A percentile compares a stretch with the other conserved stretches of the same genome.
These are phyloP conservation scores for Champsocephalus esox DNA, from an alignment of 2,797 vertebrate species.

Conservation along the genomic window DNA sequence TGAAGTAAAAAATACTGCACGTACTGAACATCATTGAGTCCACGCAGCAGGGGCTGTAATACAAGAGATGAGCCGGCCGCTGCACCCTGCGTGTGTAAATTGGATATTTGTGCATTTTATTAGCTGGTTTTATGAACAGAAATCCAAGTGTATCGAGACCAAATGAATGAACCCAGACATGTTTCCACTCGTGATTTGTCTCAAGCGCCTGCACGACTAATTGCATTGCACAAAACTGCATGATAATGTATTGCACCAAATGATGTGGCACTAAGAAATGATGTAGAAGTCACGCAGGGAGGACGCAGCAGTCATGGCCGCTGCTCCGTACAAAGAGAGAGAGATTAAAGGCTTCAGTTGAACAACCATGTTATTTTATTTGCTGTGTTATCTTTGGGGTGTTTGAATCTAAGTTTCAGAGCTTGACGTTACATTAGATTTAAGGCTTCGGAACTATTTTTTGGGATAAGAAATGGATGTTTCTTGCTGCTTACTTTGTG, in stretches of 20 bases:
- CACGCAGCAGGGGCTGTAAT: background rate
- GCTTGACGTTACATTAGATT: background rate
- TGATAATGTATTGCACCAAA: conserved; percentile 28
- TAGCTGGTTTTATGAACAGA: conserved; percentile 31
- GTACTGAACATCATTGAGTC: too few relatives aligned
- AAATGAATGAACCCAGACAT: conserved; percentile 49
- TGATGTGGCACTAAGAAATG: conserved; percentile 4
- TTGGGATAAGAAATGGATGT: too few relatives aligned
- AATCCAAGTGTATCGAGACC: conserved; percentile 37
- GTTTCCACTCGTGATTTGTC: conserved; percentile 35
- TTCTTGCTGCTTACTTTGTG: too few relatives aligned
- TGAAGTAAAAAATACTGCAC: too few relatives aligned
- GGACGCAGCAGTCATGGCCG: background rate
- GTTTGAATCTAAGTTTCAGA: background rate
- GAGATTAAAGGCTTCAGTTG: background rate
- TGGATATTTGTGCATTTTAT: conserved; percentile 14
- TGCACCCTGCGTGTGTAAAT: background rate
- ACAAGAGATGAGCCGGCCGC: background rate
- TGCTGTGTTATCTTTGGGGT: background rate
- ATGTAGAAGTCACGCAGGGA: background rate
- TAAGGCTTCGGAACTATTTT: background rate
- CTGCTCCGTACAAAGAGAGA: background rate
- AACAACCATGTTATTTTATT: background rate
- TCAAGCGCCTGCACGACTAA: conserved; percentile 18
- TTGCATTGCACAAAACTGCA: conserved; percentile 16